phyloP scores from a whole-genome alignment of 2,797 vertebrate species.

The Semaprochilodus insignis region DNA sequence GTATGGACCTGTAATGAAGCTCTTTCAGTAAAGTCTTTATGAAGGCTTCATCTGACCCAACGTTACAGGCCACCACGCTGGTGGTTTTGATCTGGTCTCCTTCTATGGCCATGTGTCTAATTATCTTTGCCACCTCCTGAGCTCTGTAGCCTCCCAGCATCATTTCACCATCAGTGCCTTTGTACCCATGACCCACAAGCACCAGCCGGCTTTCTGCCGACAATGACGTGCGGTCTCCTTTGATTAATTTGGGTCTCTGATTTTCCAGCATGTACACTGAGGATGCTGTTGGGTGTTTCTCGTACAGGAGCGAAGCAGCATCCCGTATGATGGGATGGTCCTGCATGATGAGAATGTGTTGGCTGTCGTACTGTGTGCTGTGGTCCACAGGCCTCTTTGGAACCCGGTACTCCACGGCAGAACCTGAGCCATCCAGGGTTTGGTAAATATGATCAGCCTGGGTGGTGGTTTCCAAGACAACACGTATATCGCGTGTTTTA shows the following conservation, averaged over 20 bases:
- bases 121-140: slow-evolving; percentile 47
- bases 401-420: slow-evolving; percentile 19
- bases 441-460: slow-evolving; percentile 50
- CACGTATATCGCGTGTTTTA: slow-evolving; percentile 12
- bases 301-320: slow-evolving; percentile 52
- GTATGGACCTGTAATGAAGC: slow-evolving; percentile 44
- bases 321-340: slow-evolving; percentile 46
- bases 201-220: slow-evolving; percentile 62
- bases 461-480: slow-evolving; percentile 54
- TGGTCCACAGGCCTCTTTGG: slow-evolving; percentile 48
- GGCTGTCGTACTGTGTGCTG: slow-evolving; percentile 62
- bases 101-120: slow-evolving; percentile 28
- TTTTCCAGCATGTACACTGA: slow-evolving; percentile 61
- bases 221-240: slow-evolving; percentile 42
- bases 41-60: slow-evolving; percentile 57
- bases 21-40: slow-evolving; percentile 40
- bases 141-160: slow-evolving; percentile 43
- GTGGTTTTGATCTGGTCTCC: slow-evolving; percentile 59
- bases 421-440: slow-evolving; percentile 11
- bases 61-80: slow-evolving; percentile 61
- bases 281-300: slow-evolving; percentile 53
- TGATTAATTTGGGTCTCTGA: slow-evolving; percentile 48
- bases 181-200: slow-evolving; percentile 58
- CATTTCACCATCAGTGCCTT: slow-evolving; percentile 38
- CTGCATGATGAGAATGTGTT: slow-evolving; percentile 64